Evolutionary conservation across 2,888 invertebrate species (phyloP).

Genomic region (Stenodera caucasica): DNA sequence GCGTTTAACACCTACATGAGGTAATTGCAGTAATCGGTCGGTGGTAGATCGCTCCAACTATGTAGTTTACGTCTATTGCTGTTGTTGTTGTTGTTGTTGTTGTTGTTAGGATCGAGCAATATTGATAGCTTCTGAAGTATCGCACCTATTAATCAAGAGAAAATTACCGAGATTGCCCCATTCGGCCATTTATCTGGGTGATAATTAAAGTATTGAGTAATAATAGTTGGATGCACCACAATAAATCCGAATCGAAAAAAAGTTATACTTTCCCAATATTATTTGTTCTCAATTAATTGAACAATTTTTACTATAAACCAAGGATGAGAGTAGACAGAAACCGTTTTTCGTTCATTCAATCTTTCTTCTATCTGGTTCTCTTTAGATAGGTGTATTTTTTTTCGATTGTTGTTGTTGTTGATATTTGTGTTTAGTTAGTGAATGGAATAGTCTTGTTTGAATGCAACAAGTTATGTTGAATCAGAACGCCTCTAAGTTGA

Average conservation of each 20-base stretch:
- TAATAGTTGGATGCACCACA: not conserved
- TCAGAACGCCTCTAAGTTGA: conserved; percentile 7
- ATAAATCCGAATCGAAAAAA: not conserved
- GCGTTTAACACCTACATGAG: conserved; percentile 34
- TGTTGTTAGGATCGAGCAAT: conserved; percentile 27
- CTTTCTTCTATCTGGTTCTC: not conserved
- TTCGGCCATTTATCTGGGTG: not conserved
- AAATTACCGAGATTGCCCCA: conserved; percentile 27
- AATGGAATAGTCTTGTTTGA: conserved; percentile 7
- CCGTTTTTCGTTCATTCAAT: conserved; percentile 2
- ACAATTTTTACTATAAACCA: not conserved
- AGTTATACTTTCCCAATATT: not conserved
- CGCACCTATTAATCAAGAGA: conserved; percentile 33
- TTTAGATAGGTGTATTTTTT: not conserved
- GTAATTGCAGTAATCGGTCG: conserved; percentile 36
- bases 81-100: conserved; percentile 9
- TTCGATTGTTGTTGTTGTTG: not conserved
- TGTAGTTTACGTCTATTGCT: conserved; percentile 18
- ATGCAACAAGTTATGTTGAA: conserved; percentile 10
- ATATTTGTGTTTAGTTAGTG: conserved; percentile 7
- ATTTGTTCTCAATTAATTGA: not conserved
- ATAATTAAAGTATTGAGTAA: not conserved
- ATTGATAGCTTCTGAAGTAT: conserved; percentile 36
- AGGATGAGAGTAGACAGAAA: not conserved
- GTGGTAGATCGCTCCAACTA: conserved; percentile 21